Base-by-base conservation (phyloP, 2,797 vertebrate species). In the Poecilia wingei region DNA sequence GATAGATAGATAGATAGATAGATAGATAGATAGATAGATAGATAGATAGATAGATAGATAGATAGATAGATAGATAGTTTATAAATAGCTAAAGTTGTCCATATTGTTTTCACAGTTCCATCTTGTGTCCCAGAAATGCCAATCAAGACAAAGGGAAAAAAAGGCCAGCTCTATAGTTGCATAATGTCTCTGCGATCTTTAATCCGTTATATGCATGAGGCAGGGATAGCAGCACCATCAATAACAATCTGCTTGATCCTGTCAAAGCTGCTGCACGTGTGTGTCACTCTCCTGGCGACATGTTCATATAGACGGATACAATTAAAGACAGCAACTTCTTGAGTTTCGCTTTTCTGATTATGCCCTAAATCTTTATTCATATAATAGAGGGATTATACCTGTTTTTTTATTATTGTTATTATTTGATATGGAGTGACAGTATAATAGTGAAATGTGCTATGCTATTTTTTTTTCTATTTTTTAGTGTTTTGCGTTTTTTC, bases 61-160 rank as follows among this genome's bases (percentile, higher is more conserved):
- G 71, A 77, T 3, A 69, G 41, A 79, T 8, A 41, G 28, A 61
- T n/a, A 76, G 70, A 77, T 3, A 69, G 20, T 22, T 16, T 66
- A 49, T 53, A 20, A 75, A 57, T 46, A 78, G 74, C 31, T 78
- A 59, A 82, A 85, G 31, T 79, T 79, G 45, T 55, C 71, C 59
- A 79, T 80, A 86, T 86, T 77, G 64, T 83, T 69, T 75, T 75
- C 79, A 81, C 82, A 72, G 82, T 83, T 81, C 72, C 77, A 80
- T 87, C 90, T 86, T 87, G 76, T 88, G 89, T 74, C 92, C 90
- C 82, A 92, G 86, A 94, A 93, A 93, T 91, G 91, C 86, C 90
- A 92, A 76, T 94, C 91, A 91, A 57, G 0, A 57, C 70, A 68
- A 36, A 31, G 59, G 78, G 41, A 81, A 74, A 70, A 71, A 74